Evolutionary conservation across 1,140 invertebrate genomes (phyloP).

Genomic region (Trichoplusia ni): DNA sequence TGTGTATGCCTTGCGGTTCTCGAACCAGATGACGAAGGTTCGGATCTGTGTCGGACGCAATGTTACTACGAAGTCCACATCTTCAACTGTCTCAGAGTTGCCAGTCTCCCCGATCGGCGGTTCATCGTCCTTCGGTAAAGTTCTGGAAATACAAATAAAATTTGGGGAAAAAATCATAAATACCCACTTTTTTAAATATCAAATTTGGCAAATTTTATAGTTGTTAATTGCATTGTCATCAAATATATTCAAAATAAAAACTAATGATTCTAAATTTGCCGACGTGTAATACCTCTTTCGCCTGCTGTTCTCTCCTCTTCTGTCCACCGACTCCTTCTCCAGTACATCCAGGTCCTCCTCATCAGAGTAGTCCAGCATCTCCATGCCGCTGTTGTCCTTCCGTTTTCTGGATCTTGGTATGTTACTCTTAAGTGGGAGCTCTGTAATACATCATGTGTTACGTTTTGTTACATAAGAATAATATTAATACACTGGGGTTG

Average conservation of each 20-base stretch:
- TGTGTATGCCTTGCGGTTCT: slow-evolving; percentile 12
- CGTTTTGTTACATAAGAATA: not conserved
- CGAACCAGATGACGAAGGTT: slow-evolving; percentile 66
- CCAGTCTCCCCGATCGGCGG: not conserved
- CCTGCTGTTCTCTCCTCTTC: slow-evolving; percentile 11
- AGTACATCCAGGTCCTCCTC: slow-evolving; percentile 15
- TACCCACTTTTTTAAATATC: slow-evolving; percentile 1
- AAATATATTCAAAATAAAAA: slow-evolving; percentile 5
- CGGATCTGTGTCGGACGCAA: slow-evolving; percentile 66
- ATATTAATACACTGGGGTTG: not conserved
- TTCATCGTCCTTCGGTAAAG: slow-evolving; percentile 11
- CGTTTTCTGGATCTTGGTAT: slow-evolving; percentile 6
- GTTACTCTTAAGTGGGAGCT: not conserved
- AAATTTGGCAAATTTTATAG: not conserved
- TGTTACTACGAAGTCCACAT: slow-evolving; percentile 51
- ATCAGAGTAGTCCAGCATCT: slow-evolving; percentile 7
- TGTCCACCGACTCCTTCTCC: slow-evolving; percentile 6
- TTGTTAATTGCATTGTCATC: slow-evolving; percentile 3
- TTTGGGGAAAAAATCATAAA: slow-evolving; percentile 8
- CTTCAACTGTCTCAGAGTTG: slow-evolving; percentile 31
- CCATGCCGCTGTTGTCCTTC: slow-evolving; percentile 6
- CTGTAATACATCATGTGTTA: too few species aligned
- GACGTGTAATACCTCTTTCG: slow-evolving; percentile 40
- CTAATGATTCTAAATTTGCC: too few species aligned
- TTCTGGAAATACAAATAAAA: slow-evolving; percentile 25